Conservation (phyloP, 2,888 invertebrate species). For the Xylophagus ater region DNA sequence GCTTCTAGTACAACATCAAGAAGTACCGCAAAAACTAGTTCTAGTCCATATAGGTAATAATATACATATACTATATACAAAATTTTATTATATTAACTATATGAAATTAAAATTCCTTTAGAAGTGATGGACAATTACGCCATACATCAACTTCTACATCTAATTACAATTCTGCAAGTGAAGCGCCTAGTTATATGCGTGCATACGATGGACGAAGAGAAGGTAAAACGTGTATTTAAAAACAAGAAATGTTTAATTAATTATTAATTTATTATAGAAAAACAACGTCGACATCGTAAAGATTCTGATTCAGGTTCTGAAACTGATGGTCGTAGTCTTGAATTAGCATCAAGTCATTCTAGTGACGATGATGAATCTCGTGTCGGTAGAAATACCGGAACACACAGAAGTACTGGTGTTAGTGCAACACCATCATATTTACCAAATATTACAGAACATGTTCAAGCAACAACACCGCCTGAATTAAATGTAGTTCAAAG, state of each 20-base stretch:
- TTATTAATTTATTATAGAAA: constrained; percentile 24
- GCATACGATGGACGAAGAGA: constrained; percentile 44
- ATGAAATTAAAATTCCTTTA: constrained; percentile 28
- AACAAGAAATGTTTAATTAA: background rate
- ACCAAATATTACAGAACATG: constrained; percentile 50
- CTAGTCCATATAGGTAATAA: constrained; percentile 72
- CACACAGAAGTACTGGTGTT: constrained; percentile 39
- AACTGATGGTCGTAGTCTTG: constrained; percentile 66
- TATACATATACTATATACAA: background rate
- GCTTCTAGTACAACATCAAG: constrained; percentile 90
- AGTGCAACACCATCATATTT: constrained; percentile 44
- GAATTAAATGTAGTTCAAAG: constrained; percentile 53
- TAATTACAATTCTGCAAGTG: constrained; percentile 73
- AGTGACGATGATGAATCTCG: constrained; percentile 75
- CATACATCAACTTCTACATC: constrained; percentile 79
- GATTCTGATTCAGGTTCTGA: constrained; percentile 76
- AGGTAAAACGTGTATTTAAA: constrained; percentile 8
- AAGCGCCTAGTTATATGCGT: constrained; percentile 60
- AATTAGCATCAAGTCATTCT: constrained; percentile 89
- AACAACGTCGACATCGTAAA: constrained; percentile 40
- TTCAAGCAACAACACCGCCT: constrained; percentile 50
- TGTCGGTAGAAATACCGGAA: constrained; percentile 30
- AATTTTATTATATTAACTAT: background rate
- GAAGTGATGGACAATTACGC: constrained; percentile 71
- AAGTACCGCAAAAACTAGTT: constrained; percentile 88